Percentiles rank a stretch among this genome's conserved stretches.
Conservation (phyloP, 2,888 invertebrate species). For the Exephanes ischioxanthus region DNA sequence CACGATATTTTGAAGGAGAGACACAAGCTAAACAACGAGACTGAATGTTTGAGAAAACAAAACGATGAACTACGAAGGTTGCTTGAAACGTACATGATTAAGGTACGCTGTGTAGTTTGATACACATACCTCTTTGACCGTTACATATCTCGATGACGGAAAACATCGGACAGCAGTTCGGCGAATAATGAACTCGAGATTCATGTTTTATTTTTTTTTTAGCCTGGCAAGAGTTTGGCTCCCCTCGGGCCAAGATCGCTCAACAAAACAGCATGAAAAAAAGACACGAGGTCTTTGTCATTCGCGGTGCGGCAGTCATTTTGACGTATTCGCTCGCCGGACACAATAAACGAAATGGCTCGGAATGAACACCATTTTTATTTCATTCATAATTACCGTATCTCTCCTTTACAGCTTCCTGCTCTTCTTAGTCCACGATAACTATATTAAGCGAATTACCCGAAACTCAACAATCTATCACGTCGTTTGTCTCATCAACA, state of each 20-base stretch:
- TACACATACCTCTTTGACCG: not conserved
- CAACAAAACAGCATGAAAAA: slow-evolving; percentile 44
- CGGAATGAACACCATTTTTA: slow-evolving; percentile 31
- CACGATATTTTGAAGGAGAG: slow-evolving; percentile 89
- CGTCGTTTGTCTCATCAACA: not conserved
- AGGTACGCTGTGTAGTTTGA: slow-evolving; percentile 68
- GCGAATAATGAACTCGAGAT: not conserved
- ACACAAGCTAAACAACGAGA: slow-evolving; percentile 89
- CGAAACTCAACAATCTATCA: not conserved
- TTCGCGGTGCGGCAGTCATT: not conserved
- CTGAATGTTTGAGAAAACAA: slow-evolving; percentile 88
- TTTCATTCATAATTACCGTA: slow-evolving; percentile 25
- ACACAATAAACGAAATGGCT: slow-evolving; percentile 19
- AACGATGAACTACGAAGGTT: slow-evolving; percentile 90
- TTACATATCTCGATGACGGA: not conserved
- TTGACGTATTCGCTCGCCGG: not conserved
- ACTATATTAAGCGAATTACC: not conserved
- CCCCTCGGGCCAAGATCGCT: slow-evolving; percentile 44
- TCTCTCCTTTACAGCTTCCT: slow-evolving; percentile 21
- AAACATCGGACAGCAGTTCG: not conserved
- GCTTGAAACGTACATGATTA: slow-evolving; percentile 87
- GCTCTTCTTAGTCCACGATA: not conserved
- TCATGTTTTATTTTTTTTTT: slow-evolving; percentile 13
- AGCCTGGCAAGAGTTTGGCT: slow-evolving; percentile 48
- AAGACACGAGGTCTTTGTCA: not conserved